Percentiles rank a stretch among this genome's conserved stretches.
Evolutionary conservation across 2,888 invertebrate species (phyloP).

Genomic region (Drosophila atripex): DNA sequence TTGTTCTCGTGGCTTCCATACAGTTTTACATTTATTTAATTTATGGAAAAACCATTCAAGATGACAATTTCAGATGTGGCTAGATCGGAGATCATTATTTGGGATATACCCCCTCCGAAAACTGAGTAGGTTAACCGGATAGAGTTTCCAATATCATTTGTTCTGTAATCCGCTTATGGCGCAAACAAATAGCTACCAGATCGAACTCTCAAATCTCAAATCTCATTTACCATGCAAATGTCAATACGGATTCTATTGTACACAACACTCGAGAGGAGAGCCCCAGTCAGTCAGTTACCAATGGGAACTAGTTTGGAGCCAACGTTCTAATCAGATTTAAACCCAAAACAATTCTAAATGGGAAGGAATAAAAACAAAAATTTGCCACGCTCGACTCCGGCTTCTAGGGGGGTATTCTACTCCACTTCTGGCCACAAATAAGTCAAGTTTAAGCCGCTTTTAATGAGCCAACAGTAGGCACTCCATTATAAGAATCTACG

Average conservation of each 20-base stretch:
- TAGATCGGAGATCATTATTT: constrained; percentile 22
- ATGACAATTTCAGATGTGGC: constrained; percentile 15
- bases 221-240: constrained; percentile 45
- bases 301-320: constrained; percentile 41
- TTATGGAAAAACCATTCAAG: constrained; percentile 20
- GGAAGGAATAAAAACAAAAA: constrained; percentile 20
- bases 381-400: constrained; percentile 23
- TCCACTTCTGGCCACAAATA: constrained; percentile 44
- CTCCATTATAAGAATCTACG: background rate
- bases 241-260: constrained; percentile 46
- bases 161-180: constrained; percentile 40
- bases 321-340: constrained; percentile 69
- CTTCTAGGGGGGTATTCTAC: constrained; percentile 13
- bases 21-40: constrained; percentile 20
- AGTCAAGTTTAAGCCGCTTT: constrained; percentile 48
- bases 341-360: constrained; percentile 45
- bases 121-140: constrained; percentile 39
- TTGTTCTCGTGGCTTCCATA: constrained; percentile 13
- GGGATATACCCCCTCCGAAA: constrained; percentile 27
- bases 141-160: constrained; percentile 30
- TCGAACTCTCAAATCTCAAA: constrained; percentile 32
- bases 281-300: constrained; percentile 26
- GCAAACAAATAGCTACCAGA: constrained; percentile 40
- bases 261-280: constrained; percentile 29
- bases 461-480: constrained; percentile 35